Conservation (phyloP, 1,140 invertebrate genomes). For the Drosophila burlai region DNA sequence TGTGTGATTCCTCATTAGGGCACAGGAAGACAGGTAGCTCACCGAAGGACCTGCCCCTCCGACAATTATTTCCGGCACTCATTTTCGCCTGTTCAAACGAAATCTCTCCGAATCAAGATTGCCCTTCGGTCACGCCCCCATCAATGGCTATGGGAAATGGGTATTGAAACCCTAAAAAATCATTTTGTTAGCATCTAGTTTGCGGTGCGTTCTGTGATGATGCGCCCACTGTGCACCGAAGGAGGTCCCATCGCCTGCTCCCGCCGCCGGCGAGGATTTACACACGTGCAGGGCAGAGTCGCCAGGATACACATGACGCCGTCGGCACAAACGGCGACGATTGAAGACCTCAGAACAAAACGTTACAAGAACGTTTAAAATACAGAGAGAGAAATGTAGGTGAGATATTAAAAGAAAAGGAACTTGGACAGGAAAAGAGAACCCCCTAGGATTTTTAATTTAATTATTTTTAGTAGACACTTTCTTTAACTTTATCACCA, state of each 20-base stretch:
- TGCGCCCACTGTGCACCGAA: slow-evolving; percentile 62
- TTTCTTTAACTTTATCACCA: no score
- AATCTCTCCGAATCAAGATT: slow-evolving; percentile 69
- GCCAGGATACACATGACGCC: slow-evolving; percentile 26
- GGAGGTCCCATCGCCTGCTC: slow-evolving; percentile 42
- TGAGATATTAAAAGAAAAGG: neutral
- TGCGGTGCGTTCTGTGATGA: slow-evolving; percentile 68
- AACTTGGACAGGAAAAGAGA: neutral
- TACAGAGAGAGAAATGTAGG: neutral
- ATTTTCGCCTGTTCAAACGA: slow-evolving; percentile 39
- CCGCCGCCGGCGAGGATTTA: slow-evolving; percentile 17
- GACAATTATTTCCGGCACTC: slow-evolving; percentile 78
- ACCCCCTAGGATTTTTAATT: neutral
- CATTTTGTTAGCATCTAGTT: slow-evolving; percentile 75
- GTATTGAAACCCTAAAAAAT: slow-evolving; percentile 27
- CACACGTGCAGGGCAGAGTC: slow-evolving; percentile 56
- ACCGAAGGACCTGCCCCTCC: slow-evolving; percentile 30
- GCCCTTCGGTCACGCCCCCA: slow-evolving; percentile 59
- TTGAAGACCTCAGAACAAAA: slow-evolving; percentile 48
- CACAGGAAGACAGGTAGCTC: slow-evolving; percentile 70
- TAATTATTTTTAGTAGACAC: neutral
- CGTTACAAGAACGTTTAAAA: slow-evolving; percentile 64
- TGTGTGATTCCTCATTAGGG: slow-evolving; percentile 44
- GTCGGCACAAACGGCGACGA: slow-evolving; percentile 54
- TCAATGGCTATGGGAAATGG: neutral